Evolutionary conservation across 35 echinoderm and acorn worm genomes (phyloP).

Genomic region (Patiria miniata): DNA sequence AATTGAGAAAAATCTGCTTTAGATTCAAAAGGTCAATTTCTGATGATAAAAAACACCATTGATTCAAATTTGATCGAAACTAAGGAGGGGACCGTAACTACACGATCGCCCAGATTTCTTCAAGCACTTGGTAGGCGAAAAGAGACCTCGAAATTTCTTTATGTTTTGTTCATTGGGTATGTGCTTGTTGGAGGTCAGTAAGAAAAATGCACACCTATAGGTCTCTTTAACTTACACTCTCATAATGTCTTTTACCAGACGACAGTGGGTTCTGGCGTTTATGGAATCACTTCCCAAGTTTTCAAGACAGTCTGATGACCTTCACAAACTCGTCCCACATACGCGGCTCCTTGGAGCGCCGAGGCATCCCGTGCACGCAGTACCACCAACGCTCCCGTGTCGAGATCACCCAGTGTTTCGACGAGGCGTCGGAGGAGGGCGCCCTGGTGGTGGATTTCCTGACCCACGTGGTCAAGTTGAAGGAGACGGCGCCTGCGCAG

Average conservation of each 20-base stretch:
- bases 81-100: too few relatives aligned
- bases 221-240: background rate
- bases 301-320: background rate
- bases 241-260: background rate
- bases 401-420: slow-evolving; percentile 61
- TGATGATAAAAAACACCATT: too few relatives aligned
- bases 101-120: background rate
- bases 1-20: too few relatives aligned
- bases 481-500: slow-evolving; percentile 3
- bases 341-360: background rate
- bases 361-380: slow-evolving; percentile 19
- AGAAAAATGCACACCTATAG: too few relatives aligned
- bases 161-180: too few relatives aligned
- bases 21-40: too few relatives aligned
- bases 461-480: slow-evolving; percentile 10
- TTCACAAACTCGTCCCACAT: slow-evolving; percentile 6
- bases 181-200: too few relatives aligned
- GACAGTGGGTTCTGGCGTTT: slow-evolving; percentile 33
- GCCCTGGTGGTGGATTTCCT: slow-evolving; percentile 59
- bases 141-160: too few relatives aligned
- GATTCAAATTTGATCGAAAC: too few relatives aligned
- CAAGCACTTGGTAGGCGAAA: background rate
- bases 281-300: slow-evolving; percentile 20
- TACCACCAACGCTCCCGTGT: slow-evolving; percentile 27
- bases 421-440: slow-evolving; percentile 49